These are phyloP conservation scores for Drosophila arizonae DNA, from an alignment of 1,140 invertebrate species.

Conservation along the genomic window DNA sequence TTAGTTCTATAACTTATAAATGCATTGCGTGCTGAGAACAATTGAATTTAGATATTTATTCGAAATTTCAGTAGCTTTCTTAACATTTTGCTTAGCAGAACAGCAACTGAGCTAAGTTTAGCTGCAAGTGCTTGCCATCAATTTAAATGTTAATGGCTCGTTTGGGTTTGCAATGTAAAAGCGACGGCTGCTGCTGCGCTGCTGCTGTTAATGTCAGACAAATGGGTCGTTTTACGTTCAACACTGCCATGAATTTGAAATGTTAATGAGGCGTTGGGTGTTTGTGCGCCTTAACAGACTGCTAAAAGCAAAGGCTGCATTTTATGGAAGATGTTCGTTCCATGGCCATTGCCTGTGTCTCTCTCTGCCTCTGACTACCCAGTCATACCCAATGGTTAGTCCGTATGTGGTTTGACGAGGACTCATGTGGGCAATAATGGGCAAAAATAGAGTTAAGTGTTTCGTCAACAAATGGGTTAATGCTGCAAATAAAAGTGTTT, in stretches of 20 bases:
- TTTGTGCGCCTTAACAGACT: constrained; percentile 56
- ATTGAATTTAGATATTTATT: neutral
- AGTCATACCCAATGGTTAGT: neutral
- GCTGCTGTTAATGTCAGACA: constrained; percentile 64
- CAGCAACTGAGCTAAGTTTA: constrained; percentile 25
- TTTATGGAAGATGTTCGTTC: constrained; percentile 42
- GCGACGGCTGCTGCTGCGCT: constrained; percentile 17
- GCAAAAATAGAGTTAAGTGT: constrained; percentile 35
- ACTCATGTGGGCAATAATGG: constrained; percentile 28
- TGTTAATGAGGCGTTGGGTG: constrained; percentile 68
- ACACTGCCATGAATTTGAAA: constrained; percentile 65
- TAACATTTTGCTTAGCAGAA: constrained; percentile 36
- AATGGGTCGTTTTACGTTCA: constrained; percentile 64
- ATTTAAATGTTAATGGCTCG: constrained; percentile 68
- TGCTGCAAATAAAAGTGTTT: constrained; percentile 27
- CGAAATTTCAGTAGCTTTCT: neutral
- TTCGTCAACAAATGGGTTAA: constrained; percentile 28
- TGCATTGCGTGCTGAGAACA: neutral
- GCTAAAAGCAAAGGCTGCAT: constrained; percentile 64
- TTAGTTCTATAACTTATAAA: neutral
- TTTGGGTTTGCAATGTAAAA: constrained; percentile 54
- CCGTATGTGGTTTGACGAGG: constrained; percentile 38
- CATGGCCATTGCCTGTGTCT: constrained; percentile 12
- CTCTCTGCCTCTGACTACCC: constrained; percentile 4
- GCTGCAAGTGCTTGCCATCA: constrained; percentile 56